Evolutionary conservation across 2,888 invertebrate species (phyloP), one percentile per base, ranked within the genome.

Genomic region (Coecobrya sp.): DNA sequence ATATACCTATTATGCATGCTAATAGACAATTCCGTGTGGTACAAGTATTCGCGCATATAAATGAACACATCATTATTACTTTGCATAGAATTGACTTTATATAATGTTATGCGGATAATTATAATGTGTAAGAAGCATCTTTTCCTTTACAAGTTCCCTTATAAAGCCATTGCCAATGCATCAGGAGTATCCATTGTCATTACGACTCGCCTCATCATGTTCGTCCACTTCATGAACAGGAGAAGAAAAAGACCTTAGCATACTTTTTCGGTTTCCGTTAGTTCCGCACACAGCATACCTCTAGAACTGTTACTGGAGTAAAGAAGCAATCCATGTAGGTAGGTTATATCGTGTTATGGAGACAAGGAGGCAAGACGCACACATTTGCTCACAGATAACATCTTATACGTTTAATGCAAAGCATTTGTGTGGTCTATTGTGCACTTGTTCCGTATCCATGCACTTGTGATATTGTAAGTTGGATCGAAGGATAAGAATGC

Each of bases 261-360:
- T 81, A 88, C 81, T 88, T 88, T 87, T 81, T 79, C 88, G 36
- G 81, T 81, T 88, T 88, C 88, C 65, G 76, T 59, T 86, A 22
- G 22, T 62, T 5, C 25, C 11, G n/a, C n/a, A 13, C 11, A 36
- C n/a, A 13, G n/a, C 70, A 36, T 2, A 36, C 7, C 36, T 30
- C 36, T 36, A 19, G 0, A 27, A 68, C n/a, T 25, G 70, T 10
- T 3, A n/a, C 10, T 68, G 19, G 36, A 36, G 19, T n/a, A 16
- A 3, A 65, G 0, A 30, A 70, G 70, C 16, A 0, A 16, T n/a
- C 1, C 27, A 27, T n/a, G 16, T 2, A n/a, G n/a, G n/a, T n/a
- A n/a, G n/a, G n/a, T n/a, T n/a, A 70, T 30, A n/a, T n/a, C 30
- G 36, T 36, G 13, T 27, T 65, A 65, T 49, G 49, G 49, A 49